Evolutionary conservation across 1,140 invertebrate genomes (phyloP), one percentile per base, ranked within the genome.

Genomic region (Xylocopa sonorina): DNA sequence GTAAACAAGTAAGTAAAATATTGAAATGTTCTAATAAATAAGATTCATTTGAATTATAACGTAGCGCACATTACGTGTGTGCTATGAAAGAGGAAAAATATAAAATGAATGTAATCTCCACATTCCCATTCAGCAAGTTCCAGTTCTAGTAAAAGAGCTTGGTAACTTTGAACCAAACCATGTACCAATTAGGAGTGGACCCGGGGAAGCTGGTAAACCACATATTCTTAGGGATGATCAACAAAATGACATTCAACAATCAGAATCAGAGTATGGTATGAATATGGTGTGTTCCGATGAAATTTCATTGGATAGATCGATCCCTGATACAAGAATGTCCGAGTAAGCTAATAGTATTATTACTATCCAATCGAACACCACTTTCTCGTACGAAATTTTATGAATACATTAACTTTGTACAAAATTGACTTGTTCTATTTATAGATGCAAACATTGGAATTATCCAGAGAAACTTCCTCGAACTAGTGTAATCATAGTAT

Each of bases 261-360:
- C 96, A 0, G 96, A 98, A 82, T 94, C 94, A 2, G 97, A 99
- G 89, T 99, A 98, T 94, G 98, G 98, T 46, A 99, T 99, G 96
- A 99, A 99, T 90, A 98, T 99, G 93, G 96, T 97, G 27, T 98
- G 97, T 84, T 99, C 98, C n/a, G 96, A 99, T 94, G 97, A 98
- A 90, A 99, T 99, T 87, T 95, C 96, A 12, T 90, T 96, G 85
- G 92, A 93, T 89, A 94, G 98, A 85, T 93, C 95, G 12, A 96
- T 99, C 79, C 96, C 96, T 32, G 98, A 99, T 91, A 97, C 97
- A 0, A 94, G 98, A 72, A 91, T 97, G 43, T 93, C 95, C 51
- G 98, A 99, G 95, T 96, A 92, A 93, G 94, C 93, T 18, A 9
- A 50, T 55, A 24, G 43, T 41, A 9, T 3, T 72, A 64, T 10